Percentiles rank a stretch among this genome's conserved stretches.
phyloP scores from a whole-genome alignment of 2,113 vertebrate species.

The Tichodroma muraria region DNA sequence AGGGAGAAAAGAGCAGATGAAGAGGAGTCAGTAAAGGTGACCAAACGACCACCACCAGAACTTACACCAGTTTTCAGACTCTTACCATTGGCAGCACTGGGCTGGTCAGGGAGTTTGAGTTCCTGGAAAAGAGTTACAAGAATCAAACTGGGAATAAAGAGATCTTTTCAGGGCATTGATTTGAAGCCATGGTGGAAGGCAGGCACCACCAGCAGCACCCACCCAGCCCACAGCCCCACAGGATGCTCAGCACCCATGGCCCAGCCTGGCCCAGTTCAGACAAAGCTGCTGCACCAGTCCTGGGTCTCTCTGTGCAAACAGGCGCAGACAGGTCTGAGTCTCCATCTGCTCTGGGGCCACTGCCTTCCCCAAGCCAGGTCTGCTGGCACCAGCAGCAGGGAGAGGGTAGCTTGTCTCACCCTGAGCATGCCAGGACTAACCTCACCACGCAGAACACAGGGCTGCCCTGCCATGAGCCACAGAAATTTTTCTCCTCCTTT shows the following conservation, averaged over 20 bases:
- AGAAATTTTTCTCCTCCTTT: not conserved
- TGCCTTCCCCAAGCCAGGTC: not conserved
- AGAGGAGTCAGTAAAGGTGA: not conserved
- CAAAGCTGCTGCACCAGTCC: not conserved
- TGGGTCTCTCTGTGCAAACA: not conserved
- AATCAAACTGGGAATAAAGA: not conserved
- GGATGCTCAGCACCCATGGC: not conserved
- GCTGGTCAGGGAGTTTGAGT: not conserved
- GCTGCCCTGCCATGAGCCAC: not conserved
- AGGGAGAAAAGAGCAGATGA: not conserved
- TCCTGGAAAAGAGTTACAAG: slow-evolving; percentile 31
- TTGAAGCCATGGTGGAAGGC: not conserved
- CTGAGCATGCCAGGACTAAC: not conserved
- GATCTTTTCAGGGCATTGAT: not conserved
- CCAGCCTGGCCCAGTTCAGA: not conserved
- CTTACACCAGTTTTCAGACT: not conserved
- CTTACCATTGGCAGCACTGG: not conserved
- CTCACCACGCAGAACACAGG: not conserved
- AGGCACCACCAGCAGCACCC: not conserved
- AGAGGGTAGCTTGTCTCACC: not conserved
- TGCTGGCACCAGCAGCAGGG: not conserved
- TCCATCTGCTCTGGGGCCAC: not conserved
- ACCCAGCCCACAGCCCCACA: fast-evolving
- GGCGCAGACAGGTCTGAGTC: not conserved
- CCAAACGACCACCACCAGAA: not conserved